These are phyloP conservation scores for Odontomachus brunneus DNA, from an alignment of 1,140 invertebrate species.

Conservation along the genomic window DNA sequence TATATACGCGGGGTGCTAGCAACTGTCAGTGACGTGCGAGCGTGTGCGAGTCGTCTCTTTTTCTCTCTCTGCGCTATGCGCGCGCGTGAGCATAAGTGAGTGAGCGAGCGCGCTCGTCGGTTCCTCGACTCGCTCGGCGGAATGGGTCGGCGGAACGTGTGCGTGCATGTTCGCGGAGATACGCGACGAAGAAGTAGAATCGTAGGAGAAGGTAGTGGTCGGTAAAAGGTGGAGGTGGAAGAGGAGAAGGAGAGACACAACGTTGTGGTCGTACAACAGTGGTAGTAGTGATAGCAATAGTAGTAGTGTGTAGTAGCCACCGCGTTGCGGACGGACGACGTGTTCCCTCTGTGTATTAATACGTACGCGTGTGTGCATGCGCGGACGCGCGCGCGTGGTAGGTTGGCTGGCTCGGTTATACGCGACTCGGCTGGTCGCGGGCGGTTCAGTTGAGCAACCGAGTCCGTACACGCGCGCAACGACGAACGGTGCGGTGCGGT, in stretches of 20 bases:
- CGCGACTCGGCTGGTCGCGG: slow-evolving; percentile 70
- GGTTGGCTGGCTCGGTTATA: slow-evolving; percentile 60
- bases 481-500: background rate
- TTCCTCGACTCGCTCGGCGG: slow-evolving; percentile 31
- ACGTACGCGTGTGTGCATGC: background rate
- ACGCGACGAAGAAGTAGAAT: slow-evolving; percentile 28
- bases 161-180: slow-evolving; percentile 47
- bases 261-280: slow-evolving; percentile 7
- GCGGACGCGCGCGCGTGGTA: slow-evolving; percentile 20
- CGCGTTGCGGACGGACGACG: slow-evolving; percentile 1
- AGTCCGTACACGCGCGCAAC: slow-evolving; percentile 67
- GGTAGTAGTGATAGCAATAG: slow-evolving; percentile 4
- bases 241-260: slow-evolving; percentile 43
- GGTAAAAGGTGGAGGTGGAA: slow-evolving; percentile 49
- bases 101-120: slow-evolving; percentile 56
- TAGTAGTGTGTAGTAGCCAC: background rate
- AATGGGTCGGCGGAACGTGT: slow-evolving; percentile 59
- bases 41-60: background rate
- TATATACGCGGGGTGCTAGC: background rate
- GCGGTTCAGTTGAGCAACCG: slow-evolving; percentile 72
- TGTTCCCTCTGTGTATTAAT: background rate
- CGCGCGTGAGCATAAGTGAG: slow-evolving; percentile 19
- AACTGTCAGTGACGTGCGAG: slow-evolving; percentile 35
- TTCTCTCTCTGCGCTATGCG: background rate
- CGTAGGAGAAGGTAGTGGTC: slow-evolving; percentile 54